These are phyloP conservation scores for Psittacula echo DNA, from an alignment of 2,797 vertebrate species.

Conservation along the genomic window DNA sequence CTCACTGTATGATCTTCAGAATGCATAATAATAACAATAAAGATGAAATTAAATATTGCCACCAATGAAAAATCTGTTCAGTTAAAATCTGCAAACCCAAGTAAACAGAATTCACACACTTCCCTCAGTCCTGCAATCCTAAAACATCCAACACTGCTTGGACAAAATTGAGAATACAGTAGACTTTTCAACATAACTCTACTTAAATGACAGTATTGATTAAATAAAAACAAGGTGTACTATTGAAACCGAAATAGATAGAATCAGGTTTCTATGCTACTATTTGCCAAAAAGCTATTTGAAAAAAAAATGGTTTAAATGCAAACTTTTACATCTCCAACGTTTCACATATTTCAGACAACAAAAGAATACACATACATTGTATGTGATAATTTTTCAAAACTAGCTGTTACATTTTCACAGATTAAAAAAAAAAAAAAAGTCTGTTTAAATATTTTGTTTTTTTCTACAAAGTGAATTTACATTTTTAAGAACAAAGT, in stretches of 20 bases:
- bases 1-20: not conserved
- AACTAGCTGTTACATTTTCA: slow-evolving; percentile 89
- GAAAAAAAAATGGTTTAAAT: slow-evolving; percentile 64
- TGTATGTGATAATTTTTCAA: slow-evolving; percentile 90
- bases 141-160: slow-evolving; percentile 2
- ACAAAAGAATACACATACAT: slow-evolving; percentile 91
- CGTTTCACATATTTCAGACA: slow-evolving; percentile 80
- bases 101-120: not conserved
- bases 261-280: slow-evolving; percentile 27
- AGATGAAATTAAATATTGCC: not conserved
- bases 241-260: slow-evolving; percentile 18
- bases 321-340: slow-evolving; percentile 86
- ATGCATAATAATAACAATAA: not conserved
- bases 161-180: slow-evolving; percentile 4
- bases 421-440: slow-evolving; percentile 84
- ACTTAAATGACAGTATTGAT: slow-evolving; percentile 22
- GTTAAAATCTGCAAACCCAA: not conserved
- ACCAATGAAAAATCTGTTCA: not conserved
- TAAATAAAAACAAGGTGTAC: slow-evolving; percentile 9
- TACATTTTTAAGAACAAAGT: slow-evolving; percentile 99
- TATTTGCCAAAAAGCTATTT: slow-evolving; percentile 38
- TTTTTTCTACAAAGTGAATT: slow-evolving; percentile 98
- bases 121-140: not conserved
- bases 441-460: slow-evolving; percentile 92
- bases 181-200: slow-evolving; percentile 24